Evolutionary conservation across 2,797 vertebrate species (phyloP).

Genomic region (Glyptemys insculpta): DNA sequence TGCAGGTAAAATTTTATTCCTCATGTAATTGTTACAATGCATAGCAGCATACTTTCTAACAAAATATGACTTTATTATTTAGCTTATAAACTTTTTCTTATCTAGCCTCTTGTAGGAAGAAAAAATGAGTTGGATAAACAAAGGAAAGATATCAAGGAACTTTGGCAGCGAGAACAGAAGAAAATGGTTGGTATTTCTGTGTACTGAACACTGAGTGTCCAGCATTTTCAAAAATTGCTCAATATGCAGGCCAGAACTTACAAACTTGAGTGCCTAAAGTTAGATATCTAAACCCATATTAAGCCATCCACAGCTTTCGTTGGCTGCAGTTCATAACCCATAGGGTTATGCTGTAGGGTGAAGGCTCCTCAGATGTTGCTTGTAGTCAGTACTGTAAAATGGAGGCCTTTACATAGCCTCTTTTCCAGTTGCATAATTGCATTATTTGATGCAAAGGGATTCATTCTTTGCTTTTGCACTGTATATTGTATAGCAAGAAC

Average conservation of each 20-base stretch:
- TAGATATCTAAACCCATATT: background rate
- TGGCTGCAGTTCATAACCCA: background rate
- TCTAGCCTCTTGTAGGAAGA: slow-evolving; percentile 92
- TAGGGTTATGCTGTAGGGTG: background rate
- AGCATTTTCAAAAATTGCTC: background rate
- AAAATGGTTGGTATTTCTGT: slow-evolving; percentile 91
- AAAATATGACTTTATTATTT: background rate
- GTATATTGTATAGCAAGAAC: slow-evolving; percentile 87
- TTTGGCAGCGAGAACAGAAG: slow-evolving; percentile 97
- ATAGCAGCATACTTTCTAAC: background rate
- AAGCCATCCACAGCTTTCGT: background rate
- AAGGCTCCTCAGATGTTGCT: background rate
- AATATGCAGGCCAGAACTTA: background rate
- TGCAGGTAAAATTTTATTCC: slow-evolving; percentile 86
- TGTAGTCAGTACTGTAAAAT: background rate
- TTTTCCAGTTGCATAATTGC: background rate
- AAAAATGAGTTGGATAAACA: slow-evolving; percentile 96
- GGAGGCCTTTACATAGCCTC: background rate
- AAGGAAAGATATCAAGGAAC: slow-evolving; percentile 97
- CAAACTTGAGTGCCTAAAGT: background rate
- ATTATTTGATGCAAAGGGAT: background rate
- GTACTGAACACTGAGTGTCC: background rate
- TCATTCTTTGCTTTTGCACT: background rate
- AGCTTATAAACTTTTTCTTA: background rate
- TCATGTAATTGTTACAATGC: background rate